Base-by-base conservation (phyloP, 2,888 invertebrate genomes). In the Papilio protenor region DNA sequence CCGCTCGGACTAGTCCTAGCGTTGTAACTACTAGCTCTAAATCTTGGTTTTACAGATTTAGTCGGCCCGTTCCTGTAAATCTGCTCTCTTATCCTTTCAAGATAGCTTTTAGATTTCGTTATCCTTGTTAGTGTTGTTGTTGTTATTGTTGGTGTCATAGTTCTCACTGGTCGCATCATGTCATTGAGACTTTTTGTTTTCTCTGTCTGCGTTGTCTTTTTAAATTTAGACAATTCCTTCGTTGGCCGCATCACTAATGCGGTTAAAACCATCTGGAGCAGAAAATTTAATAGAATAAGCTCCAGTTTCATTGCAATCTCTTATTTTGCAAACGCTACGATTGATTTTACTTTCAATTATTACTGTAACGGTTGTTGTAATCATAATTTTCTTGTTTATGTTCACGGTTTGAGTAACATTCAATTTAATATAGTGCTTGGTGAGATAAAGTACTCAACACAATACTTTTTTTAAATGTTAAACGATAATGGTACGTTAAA, bases 341-440 rank as follows among this genome's bases (percentile, higher is more conserved):
- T 69, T 45, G 45, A 2, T 45, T 69, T 21, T 21, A 12, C 40
- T 21, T 69, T n/a, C 45, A n/a, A 69, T 69, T 45, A n/a, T 45
- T 45, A 45, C 8, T n/a, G 33, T 40, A 45, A 45, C 66, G 66
- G 21, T 69, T 45, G 21, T 1, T 21, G 59, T 18, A 6, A 40
- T 23, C 40, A 45, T 70, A 40, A 27, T 45, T 73, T 64, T 14
- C 72, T 27, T 69, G 73, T 77, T 77, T 77, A 77, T n/a, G 52
- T 64, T 77, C 72, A 77, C 76, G 72, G 61, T 52, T 21, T 64
- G 72, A 40, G 64, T 8, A 33, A 23, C 49, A 21, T 47, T 64
- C n/a, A 40, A 72, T 40, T 64, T 40, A 40, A n/a, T 72, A 18
- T 16, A 27, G 21, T 27, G 12, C 18, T 5, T 23, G 16, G 27